Base-by-base conservation (phyloP, 2,113 vertebrate species). In the Eretmodus cyanostictus region DNA sequence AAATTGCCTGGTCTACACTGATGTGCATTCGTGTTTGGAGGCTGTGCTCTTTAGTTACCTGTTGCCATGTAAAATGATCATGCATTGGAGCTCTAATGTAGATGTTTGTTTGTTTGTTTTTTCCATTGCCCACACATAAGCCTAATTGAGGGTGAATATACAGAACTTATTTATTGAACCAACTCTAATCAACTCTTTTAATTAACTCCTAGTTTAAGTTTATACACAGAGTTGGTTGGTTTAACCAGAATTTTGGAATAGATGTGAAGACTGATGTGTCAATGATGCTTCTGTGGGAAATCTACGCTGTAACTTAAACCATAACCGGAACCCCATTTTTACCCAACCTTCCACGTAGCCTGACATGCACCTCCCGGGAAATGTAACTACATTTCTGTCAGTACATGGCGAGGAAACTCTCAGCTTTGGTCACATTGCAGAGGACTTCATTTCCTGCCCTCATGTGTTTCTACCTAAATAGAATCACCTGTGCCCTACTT, bases 51-150 rank as follows among this genome's bases (percentile, higher is more conserved):
- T 19, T 31, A 78, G 16, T 78, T 31, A 29, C 24, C 16, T 12
- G 73, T 31, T 78, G 17, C 71, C 24, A 76, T 47, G 42, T 10
- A 29, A 14, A 76, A 68, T 40, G 38, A 4, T 78, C 73, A 29
- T 78, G 73, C 9, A 45, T 31, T 47, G 71, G 42, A 78, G 71
- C 71, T 78, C 71, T 47, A 31, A 19, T 78, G 42, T 17, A 31
- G 42, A 78, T 29, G 13, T 0, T 0, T 45, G 22, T 22, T 22
- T 22, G 22, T 22, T 22, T 22, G 22, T 6, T 42, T 73, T 29
- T 9, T 0, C 13, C 71, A 49, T 45, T 47, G 1, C 14, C 3
- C 42, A 31, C 42, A 31, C 13, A 31, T 31, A 49, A 78, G 45
- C 10, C 45, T 49, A 31, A 31, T 5, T 31, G 24, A 49, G 42